A percentile compares a stretch with the other conserved stretches of the same genome.
Conservation (phyloP, 1,140 invertebrate species). For the Myzus persicae region DNA sequence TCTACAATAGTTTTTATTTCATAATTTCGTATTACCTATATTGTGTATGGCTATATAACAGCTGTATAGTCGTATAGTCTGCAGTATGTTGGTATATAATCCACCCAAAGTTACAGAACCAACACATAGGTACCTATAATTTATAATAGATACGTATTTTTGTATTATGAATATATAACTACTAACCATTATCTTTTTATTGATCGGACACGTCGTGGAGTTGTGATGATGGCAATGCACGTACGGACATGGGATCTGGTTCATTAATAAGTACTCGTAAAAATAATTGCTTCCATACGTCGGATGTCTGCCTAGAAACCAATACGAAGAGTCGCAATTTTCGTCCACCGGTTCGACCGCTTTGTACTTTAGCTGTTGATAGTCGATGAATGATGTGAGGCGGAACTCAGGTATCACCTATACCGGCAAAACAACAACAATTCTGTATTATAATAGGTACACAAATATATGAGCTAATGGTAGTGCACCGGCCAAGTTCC, state of each 20-base stretch:
- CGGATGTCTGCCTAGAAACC: background rate
- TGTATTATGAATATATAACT: background rate
- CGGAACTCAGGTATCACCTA: background rate
- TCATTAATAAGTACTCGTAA: background rate
- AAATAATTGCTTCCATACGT: background rate
- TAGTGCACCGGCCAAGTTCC: too few species aligned
- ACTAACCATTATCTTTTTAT: background rate
- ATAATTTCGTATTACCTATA: too few species aligned
- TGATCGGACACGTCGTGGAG: background rate
- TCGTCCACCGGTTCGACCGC: background rate
- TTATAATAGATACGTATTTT: too few species aligned
- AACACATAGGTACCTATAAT: too few species aligned
- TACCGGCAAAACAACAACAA: background rate
- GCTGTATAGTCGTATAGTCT: too few species aligned
- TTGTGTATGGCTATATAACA: too few species aligned
- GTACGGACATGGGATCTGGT: constrained; percentile 32
- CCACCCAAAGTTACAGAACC: too few species aligned
- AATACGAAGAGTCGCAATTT: constrained; percentile 9
- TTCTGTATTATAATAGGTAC: background rate
- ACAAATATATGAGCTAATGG: background rate
- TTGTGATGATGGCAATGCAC: background rate
- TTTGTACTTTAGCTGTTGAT: background rate
- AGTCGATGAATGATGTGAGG: background rate
- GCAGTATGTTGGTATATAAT: too few species aligned
- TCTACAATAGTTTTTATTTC: too few species aligned